Percentiles rank a stretch among this genome's conserved stretches.
Evolutionary conservation across 2,113 vertebrate species (phyloP).

Genomic region (Poicephalus gulielmi): DNA sequence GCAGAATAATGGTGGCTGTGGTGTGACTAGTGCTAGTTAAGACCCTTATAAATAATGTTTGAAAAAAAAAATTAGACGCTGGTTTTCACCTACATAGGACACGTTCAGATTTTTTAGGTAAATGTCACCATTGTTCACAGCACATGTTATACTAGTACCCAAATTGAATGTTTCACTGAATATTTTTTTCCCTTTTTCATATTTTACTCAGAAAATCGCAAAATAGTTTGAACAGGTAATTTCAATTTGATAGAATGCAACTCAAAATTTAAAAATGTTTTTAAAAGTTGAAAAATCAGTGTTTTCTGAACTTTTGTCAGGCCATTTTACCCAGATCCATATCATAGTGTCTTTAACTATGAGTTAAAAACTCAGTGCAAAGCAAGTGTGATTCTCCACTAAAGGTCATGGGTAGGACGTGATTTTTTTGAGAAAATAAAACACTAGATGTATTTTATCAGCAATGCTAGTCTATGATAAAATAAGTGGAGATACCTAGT

Average conservation of each 20-base stretch:
- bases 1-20: background rate
- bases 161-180: background rate
- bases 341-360: background rate
- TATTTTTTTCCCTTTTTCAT: background rate
- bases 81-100: background rate
- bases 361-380: background rate
- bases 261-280: background rate
- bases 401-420: background rate
- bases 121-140: background rate
- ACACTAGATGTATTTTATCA: background rate
- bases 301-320: background rate
- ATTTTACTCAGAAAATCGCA: background rate
- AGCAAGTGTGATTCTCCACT: background rate
- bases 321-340: background rate
- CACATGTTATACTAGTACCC: accelerated
- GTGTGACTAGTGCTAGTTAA: background rate
- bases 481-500: background rate
- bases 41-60: background rate
- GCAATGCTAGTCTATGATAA: background rate
- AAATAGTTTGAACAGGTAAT: accelerated
- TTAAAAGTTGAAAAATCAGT: background rate
- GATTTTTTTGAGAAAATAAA: background rate
- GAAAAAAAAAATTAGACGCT: background rate
- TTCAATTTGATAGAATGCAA: background rate
- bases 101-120: background rate